Conservation (phyloP, 1,140 invertebrate genomes). For the Papilio aristodemus region DNA sequence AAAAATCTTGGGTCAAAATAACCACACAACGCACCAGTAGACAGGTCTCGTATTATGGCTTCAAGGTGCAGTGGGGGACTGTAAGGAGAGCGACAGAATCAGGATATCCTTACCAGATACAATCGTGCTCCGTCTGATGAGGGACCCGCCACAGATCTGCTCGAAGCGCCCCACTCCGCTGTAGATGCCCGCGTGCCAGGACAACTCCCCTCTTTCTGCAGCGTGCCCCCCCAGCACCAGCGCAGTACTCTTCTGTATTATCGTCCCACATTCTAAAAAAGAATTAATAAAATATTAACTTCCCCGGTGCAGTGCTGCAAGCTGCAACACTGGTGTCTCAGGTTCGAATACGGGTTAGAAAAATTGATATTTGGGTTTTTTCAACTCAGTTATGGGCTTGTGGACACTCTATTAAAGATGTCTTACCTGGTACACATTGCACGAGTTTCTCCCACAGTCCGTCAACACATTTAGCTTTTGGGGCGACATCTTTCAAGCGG, state of each 20-base stretch:
- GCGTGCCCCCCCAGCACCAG: constrained; percentile 56
- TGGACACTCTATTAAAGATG: too few relatives aligned
- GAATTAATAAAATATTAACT: too few relatives aligned
- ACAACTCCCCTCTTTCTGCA: constrained; percentile 67
- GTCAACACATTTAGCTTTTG: constrained; percentile 7
- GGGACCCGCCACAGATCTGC: constrained; percentile 75
- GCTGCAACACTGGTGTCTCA: too few relatives aligned
- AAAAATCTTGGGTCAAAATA: too few relatives aligned
- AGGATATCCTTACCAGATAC: constrained; percentile 37
- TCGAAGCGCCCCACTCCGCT: constrained; percentile 44
- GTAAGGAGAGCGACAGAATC: neutral
- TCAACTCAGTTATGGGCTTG: too few relatives aligned
- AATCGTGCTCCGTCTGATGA: constrained; percentile 53
- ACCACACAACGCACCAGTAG: too few relatives aligned
- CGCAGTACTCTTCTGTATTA: constrained; percentile 50
- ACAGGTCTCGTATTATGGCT: too few relatives aligned
- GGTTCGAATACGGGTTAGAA: too few relatives aligned
- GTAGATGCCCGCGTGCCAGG: constrained; percentile 81
- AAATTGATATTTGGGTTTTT: too few relatives aligned
- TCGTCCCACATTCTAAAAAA: constrained; percentile 65
- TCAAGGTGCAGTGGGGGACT: neutral
- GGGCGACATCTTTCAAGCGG: neutral
- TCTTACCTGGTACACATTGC: neutral
- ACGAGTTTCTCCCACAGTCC: constrained; percentile 4
- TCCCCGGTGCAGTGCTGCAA: too few relatives aligned